Evolutionary conservation across 2,113 vertebrate genomes (phyloP).

Genomic region (Spheniscus mendiculus): DNA sequence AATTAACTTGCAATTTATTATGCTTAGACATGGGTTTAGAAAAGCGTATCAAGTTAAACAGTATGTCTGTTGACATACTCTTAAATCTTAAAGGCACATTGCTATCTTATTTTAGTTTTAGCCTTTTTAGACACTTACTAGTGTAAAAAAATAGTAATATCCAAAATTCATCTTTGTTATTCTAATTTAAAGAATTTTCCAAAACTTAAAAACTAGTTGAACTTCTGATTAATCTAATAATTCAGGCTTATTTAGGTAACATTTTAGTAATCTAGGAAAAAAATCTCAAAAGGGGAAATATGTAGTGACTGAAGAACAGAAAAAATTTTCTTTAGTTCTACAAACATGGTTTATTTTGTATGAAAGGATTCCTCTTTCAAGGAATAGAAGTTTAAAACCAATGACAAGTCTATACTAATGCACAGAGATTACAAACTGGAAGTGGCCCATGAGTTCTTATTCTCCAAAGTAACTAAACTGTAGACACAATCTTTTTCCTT

Average conservation of each 20-base stretch:
- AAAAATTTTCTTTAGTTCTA: background rate
- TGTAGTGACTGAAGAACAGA: background rate
- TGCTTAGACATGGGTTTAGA: background rate
- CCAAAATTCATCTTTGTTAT: background rate
- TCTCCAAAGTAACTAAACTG: background rate
- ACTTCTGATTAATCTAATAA: background rate
- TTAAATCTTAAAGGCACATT: background rate
- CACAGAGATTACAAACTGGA: background rate
- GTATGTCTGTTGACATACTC: background rate
- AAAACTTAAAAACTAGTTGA: background rate
- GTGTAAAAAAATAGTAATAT: background rate
- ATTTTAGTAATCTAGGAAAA: background rate
- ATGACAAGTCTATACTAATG: background rate
- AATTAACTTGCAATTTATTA: constrained; percentile 11
- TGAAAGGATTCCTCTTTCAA: background rate
- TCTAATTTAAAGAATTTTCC: background rate
- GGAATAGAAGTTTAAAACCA: background rate
- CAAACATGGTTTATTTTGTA: background rate
- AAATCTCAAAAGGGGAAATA: background rate
- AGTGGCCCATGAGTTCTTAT: background rate
- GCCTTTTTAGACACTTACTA: background rate
- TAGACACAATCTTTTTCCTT: background rate
- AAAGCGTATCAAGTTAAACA: background rate
- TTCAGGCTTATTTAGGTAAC: background rate
- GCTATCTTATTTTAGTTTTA: background rate